phyloP scores from a whole-genome alignment of 2,888 invertebrate species.

The Willowsia nigromaculata region DNA sequence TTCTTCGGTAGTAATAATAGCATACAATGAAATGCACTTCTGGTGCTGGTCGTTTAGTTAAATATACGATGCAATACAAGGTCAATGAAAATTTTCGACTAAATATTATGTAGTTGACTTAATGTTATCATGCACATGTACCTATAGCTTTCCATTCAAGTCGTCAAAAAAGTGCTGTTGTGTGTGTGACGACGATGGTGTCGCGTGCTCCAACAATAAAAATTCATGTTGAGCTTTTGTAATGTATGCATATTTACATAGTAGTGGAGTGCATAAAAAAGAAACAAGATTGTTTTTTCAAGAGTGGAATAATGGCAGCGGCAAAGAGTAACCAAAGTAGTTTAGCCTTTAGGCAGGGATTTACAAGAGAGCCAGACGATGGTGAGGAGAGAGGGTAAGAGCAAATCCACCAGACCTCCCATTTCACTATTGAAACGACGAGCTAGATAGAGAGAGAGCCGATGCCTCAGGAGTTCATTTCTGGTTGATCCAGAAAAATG shows the following conservation, averaged over 20 bases:
- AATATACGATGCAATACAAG: background rate
- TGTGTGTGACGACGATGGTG: background rate
- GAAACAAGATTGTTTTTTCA: background rate
- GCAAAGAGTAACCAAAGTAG: background rate
- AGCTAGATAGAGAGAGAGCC: background rate
- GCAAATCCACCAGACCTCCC: background rate
- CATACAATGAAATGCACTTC: background rate
- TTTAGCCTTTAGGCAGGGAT: background rate
- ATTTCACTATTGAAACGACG: background rate
- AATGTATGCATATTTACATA: constrained; percentile 51
- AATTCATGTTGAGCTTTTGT: background rate
- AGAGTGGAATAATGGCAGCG: background rate
- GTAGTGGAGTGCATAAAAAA: constrained; percentile 35
- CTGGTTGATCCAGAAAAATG: background rate
- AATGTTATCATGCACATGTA: no score
- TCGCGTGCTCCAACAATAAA: constrained; percentile 24
- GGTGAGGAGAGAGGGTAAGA: background rate
- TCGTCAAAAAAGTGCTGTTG: background rate
- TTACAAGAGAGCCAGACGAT: background rate
- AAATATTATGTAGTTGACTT: background rate
- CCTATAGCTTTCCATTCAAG: background rate
- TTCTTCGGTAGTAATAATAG: background rate
- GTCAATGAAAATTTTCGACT: background rate
- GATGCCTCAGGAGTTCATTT: background rate
- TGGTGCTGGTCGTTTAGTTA: background rate